Conservation (phyloP, 1,140 invertebrate genomes). For the Lepidurus apus region DNA sequence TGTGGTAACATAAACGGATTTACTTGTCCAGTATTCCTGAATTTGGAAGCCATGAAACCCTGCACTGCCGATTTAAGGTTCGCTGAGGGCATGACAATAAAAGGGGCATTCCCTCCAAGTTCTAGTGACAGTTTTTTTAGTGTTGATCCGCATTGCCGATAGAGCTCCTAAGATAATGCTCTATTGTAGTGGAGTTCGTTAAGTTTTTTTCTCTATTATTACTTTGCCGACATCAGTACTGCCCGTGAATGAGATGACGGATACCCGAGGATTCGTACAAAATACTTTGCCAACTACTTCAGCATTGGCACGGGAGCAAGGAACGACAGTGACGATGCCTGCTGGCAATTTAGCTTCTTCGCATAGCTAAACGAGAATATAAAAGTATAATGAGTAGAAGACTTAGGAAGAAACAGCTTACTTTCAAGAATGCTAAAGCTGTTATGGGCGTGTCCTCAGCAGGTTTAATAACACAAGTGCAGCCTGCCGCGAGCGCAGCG, state of each 20-base stretch:
- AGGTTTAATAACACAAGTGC: conserved; percentile 92
- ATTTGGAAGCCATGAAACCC: conserved; percentile 86
- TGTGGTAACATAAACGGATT: conserved; percentile 27
- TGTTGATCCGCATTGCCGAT: conserved; percentile 73
- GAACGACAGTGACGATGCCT: conserved; percentile 87
- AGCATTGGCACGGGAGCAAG: conserved; percentile 69
- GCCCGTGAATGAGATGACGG: conserved; percentile 90
- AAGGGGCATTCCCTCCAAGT: conserved; percentile 96
- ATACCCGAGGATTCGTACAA: conserved; percentile 75
- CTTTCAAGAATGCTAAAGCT: conserved; percentile 66
- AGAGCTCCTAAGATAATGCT: conserved; percentile 58
- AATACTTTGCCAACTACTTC: conserved; percentile 74
- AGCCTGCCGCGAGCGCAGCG: conserved; percentile 89
- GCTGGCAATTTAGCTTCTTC: conserved; percentile 72
- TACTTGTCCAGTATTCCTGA: conserved; percentile 86
- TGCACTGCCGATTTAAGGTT: conserved; percentile 81
- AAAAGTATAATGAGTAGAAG: neutral
- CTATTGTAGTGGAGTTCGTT: neutral
- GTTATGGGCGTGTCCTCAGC: conserved; percentile 94
- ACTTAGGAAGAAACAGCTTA: neutral
- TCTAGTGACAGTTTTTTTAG: conserved; percentile 89
- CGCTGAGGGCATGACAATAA: conserved; percentile 92
- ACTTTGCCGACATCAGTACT: conserved; percentile 34
- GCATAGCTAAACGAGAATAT: conserved; percentile 55
- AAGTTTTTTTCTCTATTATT: conserved; percentile 24